Evolutionary conservation across 2,888 invertebrate species (phyloP).

Genomic region (Nomada ruficornis): DNA sequence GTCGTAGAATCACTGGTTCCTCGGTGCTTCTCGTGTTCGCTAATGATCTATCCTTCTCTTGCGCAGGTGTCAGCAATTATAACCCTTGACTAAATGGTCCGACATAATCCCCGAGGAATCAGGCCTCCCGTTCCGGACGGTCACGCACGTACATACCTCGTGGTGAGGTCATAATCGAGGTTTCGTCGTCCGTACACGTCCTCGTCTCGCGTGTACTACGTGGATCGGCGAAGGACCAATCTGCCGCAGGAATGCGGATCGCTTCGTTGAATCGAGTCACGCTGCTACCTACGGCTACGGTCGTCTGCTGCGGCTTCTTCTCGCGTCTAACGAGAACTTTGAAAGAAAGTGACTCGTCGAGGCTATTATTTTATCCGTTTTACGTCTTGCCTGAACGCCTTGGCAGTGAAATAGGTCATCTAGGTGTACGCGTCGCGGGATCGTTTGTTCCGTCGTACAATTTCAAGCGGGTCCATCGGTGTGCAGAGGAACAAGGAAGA

Average conservation of each 20-base stretch:
- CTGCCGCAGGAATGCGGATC: conserved; percentile 66
- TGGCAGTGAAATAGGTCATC: neutral
- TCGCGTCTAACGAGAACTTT: neutral
- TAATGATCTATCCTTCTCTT: conserved; percentile 66
- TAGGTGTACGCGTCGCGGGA: conserved; percentile 19
- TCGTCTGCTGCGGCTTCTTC: neutral
- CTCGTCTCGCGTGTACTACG: conserved; percentile 40
- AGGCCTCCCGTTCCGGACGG: conserved; percentile 35
- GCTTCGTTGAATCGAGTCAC: conserved; percentile 52
- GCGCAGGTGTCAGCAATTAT: conserved; percentile 71
- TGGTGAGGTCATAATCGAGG: conserved; percentile 66
- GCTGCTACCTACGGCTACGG: neutral
- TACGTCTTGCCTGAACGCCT: neutral
- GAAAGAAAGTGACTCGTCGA: conserved; percentile 16
- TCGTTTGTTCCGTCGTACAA: conserved; percentile 42
- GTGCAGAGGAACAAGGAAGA: conserved; percentile 8
- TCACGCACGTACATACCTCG: conserved; percentile 69
- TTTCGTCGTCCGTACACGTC: conserved; percentile 49
- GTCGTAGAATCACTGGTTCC: neutral
- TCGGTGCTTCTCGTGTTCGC: conserved; percentile 29
- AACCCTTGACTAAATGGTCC: conserved; percentile 64
- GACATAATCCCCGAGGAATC: conserved; percentile 63
- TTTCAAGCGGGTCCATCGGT: conserved; percentile 13
- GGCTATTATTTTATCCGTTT: conserved; percentile 33
- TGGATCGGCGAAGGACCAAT: conserved; percentile 25